Evolutionary conservation across 2,888 invertebrate genomes (phyloP), one percentile per base, ranked within the genome.

Genomic region (Nephrocerus scutellatus): DNA sequence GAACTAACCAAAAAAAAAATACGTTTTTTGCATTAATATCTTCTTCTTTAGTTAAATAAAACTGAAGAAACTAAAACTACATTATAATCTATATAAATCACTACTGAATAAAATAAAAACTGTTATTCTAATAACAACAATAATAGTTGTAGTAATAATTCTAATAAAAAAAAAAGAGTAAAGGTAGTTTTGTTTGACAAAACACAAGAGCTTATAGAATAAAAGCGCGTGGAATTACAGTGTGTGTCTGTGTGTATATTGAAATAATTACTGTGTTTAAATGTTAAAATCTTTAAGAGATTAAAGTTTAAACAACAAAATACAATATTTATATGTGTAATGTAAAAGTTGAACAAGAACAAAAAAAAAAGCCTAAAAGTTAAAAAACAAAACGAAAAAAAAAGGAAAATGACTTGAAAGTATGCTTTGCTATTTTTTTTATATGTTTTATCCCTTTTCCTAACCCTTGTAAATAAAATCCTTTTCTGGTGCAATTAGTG

Each of bases 121-220:
- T n/a, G n/a, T n/a, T n/a, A n/a, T n/a, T n/a, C n/a, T n/a, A n/a
- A n/a, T n/a, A n/a, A n/a, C n/a, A n/a, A n/a, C n/a, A n/a, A n/a
- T n/a, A n/a, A n/a, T n/a, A n/a, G n/a, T n/a, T n/a, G n/a, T n/a
- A n/a, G n/a, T n/a, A n/a, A n/a, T n/a, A n/a, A n/a, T n/a, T n/a
- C n/a, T n/a, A n/a, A n/a, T n/a, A n/a, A n/a, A 71, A 73, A 73
- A 73, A 73, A 73, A 73, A 73, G 71, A 70, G 68, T 44, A 48
- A 41, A 43, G 42, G 30, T 40, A 37, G 49, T 51, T 52, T 51
- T 51, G 52, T 52, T 50, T 45, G 30, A 52, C 52, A 52, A 52
- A 52, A 52, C 50, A 48, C 41, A 44, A 48, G 40, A 44, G 44
- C 43, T 46, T 49, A 46, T 25, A 40, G 33, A 45, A 45, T 50